Percentiles rank a stretch among this genome's conserved stretches.
phyloP scores from a whole-genome alignment of 2,797 vertebrate genomes.

The Octomys mimax region DNA sequence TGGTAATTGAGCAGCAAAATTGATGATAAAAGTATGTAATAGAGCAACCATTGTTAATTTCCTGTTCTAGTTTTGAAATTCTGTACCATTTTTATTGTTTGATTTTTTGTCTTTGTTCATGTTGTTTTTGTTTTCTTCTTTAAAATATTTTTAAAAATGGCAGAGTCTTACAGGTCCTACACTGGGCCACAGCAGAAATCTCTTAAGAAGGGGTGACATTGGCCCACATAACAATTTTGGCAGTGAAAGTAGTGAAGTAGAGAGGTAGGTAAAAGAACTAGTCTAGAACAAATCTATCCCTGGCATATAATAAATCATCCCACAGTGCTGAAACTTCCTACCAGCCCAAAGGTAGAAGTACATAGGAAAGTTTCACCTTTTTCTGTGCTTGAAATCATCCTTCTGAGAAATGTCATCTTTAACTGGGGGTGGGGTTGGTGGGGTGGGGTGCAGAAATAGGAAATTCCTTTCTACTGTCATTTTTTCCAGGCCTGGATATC shows the following conservation, averaged over 20 bases:
- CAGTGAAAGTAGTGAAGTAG: background rate
- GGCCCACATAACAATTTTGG: background rate
- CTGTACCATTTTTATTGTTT: no score
- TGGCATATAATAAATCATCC: background rate
- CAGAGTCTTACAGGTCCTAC: background rate
- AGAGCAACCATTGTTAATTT: no score
- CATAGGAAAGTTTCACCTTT: background rate
- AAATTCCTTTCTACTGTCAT: background rate
- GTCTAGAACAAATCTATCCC: background rate
- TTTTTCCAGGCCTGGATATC: background rate
- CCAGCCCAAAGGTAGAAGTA: background rate
- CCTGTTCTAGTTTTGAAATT: no score
- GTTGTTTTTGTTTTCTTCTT: no score
- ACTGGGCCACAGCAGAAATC: background rate
- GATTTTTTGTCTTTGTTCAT: no score
- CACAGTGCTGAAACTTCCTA: background rate
- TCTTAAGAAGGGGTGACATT: background rate
- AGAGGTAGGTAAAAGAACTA: background rate
- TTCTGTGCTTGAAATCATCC: background rate
- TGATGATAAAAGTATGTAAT: no score
- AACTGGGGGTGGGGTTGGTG: no score
- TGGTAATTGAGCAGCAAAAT: no score
- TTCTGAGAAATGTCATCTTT: background rate
- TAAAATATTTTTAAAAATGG: no score
- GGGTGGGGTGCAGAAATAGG: rapidly evolving